These are phyloP conservation scores for Eristalis tenax DNA, from an alignment of 2,888 invertebrate species.

Conservation along the genomic window DNA sequence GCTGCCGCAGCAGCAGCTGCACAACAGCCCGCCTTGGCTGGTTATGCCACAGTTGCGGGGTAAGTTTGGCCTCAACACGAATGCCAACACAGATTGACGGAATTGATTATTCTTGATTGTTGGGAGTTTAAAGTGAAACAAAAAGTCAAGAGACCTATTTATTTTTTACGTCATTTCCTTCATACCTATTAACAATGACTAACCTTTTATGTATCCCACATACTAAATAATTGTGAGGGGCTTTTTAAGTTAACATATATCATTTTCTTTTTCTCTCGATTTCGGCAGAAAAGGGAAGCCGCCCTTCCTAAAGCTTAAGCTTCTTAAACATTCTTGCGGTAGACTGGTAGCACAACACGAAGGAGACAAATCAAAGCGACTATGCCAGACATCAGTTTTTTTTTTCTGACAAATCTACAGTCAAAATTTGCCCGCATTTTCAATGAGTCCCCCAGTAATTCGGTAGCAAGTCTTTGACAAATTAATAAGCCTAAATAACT, in stretches of 20 bases:
- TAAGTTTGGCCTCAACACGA: constrained; percentile 79
- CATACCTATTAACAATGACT: neutral
- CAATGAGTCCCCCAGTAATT: too few species aligned
- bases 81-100: constrained; percentile 1
- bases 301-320: too few species aligned
- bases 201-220: neutral
- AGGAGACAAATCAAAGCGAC: too few species aligned
- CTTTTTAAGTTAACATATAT: too few species aligned
- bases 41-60: constrained; percentile 88
- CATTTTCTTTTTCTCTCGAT: too few species aligned
- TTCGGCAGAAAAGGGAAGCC: neutral
- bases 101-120: constrained; percentile 53
- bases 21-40: constrained; percentile 84
- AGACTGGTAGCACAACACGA: too few species aligned
- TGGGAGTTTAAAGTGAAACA: neutral
- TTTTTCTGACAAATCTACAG: too few species aligned
- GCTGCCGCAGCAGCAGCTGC: constrained; percentile 87
- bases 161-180: neutral
- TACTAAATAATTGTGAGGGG: neutral
- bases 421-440: too few species aligned
- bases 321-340: too few species aligned
- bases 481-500: too few species aligned
- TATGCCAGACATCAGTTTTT: too few species aligned
- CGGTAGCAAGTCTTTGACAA: too few species aligned
- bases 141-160: neutral